Evolutionary conservation across 2,113 vertebrate genomes (phyloP).

Genomic region (Ammospiza nelsoni): DNA sequence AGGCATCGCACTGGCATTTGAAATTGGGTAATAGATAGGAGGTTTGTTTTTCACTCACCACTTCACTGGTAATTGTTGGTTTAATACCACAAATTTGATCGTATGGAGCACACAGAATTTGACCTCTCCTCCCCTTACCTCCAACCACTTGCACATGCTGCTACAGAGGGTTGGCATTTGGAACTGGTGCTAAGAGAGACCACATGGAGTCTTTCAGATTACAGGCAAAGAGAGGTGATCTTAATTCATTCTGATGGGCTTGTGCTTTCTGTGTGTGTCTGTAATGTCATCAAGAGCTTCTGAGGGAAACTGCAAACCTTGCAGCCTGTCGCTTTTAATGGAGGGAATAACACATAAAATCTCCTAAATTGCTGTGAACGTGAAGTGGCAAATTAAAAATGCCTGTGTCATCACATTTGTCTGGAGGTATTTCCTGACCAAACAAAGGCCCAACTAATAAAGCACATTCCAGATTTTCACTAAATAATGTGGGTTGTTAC

Average conservation of each 20-base stretch:
- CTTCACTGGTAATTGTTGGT: constrained; percentile 41
- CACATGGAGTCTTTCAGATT: constrained; percentile 65
- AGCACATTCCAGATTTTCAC: constrained; percentile 39
- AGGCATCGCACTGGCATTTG: background rate
- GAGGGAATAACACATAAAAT: constrained; percentile 23
- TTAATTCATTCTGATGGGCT: constrained; percentile 64
- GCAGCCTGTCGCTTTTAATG: constrained; percentile 65
- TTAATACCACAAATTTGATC: constrained; percentile 47
- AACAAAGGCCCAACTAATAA: constrained; percentile 53
- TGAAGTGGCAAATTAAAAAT: constrained; percentile 68
- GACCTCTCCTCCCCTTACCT: constrained; percentile 38
- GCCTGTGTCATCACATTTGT: constrained; percentile 64
- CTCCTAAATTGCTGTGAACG: constrained; percentile 50
- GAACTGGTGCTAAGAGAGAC: constrained; percentile 33
- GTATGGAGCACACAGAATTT: background rate
- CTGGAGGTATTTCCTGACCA: constrained; percentile 64
- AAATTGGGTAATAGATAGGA: constrained; percentile 53
- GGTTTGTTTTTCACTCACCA: constrained; percentile 42
- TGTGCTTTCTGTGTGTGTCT: constrained; percentile 57
- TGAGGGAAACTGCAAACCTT: constrained; percentile 62
- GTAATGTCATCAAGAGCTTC: constrained; percentile 58
- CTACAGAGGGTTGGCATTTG: constrained; percentile 13
- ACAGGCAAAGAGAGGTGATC: constrained; percentile 33
- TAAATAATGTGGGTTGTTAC: constrained; percentile 50
- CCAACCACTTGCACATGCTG: constrained; percentile 25